phyloP scores from a whole-genome alignment of 2,888 invertebrate species.

The Drosophila mayaguana region DNA sequence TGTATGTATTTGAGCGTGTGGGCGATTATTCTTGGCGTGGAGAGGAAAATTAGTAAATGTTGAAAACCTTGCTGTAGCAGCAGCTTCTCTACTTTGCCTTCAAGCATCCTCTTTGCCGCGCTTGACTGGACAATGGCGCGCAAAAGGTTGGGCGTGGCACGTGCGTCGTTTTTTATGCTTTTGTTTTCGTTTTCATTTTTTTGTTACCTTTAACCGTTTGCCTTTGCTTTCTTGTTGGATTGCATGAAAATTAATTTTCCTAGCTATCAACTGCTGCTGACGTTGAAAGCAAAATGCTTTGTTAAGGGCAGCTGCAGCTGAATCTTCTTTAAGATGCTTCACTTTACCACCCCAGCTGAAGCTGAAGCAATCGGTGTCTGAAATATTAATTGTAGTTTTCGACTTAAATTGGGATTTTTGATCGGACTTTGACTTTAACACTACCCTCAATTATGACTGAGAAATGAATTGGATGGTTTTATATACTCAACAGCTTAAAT shows the following conservation, averaged over 20 bases:
- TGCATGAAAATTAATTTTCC: constrained; percentile 78
- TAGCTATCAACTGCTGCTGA: constrained; percentile 67
- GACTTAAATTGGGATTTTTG: background rate
- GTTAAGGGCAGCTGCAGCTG: constrained; percentile 40
- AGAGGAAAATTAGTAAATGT: constrained; percentile 81
- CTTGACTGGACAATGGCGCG: constrained; percentile 54
- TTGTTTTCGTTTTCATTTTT: constrained; percentile 42
- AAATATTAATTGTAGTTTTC: background rate
- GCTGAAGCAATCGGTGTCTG: background rate
- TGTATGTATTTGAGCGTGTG: constrained; percentile 19
- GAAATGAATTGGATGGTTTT: no score
- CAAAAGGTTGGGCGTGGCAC: constrained; percentile 22
- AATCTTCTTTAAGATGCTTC: background rate
- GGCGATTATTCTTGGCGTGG: constrained; percentile 74
- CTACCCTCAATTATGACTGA: background rate
- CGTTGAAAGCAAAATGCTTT: background rate
- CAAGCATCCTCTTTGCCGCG: constrained; percentile 53
- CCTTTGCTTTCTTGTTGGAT: constrained; percentile 62
- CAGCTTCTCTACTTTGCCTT: constrained; percentile 46
- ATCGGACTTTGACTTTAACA: background rate
- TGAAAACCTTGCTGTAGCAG: constrained; percentile 45
- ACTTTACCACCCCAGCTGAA: background rate
- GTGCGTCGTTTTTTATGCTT: constrained; percentile 61
- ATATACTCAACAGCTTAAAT: background rate
- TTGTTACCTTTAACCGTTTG: constrained; percentile 47